Evolutionary conservation across 2,113 vertebrate genomes (phyloP), one percentile per base, ranked within the genome.

Genomic region (Chrysochloris asiatica): DNA sequence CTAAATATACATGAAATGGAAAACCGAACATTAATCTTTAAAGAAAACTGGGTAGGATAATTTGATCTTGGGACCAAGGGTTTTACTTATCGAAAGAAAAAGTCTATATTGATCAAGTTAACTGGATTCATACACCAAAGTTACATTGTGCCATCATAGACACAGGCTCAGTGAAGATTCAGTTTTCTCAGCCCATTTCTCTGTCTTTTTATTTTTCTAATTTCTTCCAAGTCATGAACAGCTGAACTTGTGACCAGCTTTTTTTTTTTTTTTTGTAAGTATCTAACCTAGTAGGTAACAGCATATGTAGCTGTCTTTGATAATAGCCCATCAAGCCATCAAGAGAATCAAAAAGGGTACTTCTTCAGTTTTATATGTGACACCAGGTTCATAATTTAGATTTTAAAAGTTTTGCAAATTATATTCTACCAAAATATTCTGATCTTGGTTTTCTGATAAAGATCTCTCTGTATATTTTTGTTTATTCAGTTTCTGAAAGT

Each of bases 281-380:
- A 71, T 90, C 14, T 85, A 83, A 88, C 26, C 73, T 30, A 43
- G 2, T 86, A 45, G 6, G 76, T 80, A 94, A 33, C 1, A 52
- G 52, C 33, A 91, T 72, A 67, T 72, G 52, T 84, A 59, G 24
- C 65, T 77, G 21, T 86, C 28, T 85, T 94, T 86, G 43, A 75
- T 79, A 92, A 75, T 30, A 83, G 63, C 41, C 45, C 30, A 92
- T 81, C 38, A 93, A 94, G 28, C 43, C 33, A 90, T 41, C 7
- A 87, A 30, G 17, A 85, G 5, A 94, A 73, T 75, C 52, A 93
- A 89, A 84, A 22, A 1, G 28, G 4, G 48, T 52, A 81, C n/a
- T 73, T 69, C 0, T 1, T 88, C 48, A 75, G 38, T 43, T 89
- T 91, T 83, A 43, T 22, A 78, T 65, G 48, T 22, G 8, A 56